These are phyloP conservation scores for Centropus unirufus DNA, from an alignment of 2,113 vertebrate species.

Conservation along the genomic window DNA sequence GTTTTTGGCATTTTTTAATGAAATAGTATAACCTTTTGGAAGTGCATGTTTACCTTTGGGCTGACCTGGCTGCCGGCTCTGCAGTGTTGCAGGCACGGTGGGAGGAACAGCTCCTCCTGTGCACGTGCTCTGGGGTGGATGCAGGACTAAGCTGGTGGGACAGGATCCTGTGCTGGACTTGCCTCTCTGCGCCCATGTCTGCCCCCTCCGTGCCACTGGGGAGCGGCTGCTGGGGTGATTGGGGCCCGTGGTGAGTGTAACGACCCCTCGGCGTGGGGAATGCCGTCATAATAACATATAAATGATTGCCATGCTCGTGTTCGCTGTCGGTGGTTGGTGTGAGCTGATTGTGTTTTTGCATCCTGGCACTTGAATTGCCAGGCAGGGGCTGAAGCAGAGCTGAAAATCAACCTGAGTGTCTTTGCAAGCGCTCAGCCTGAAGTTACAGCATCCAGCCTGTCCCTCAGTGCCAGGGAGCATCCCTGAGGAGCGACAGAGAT, in stretches of 20 bases:
- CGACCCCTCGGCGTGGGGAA: not conserved
- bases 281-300: conserved; percentile 51
- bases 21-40: not conserved
- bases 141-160: not conserved
- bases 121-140: not conserved
- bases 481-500: not conserved
- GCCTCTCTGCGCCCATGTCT: not conserved
- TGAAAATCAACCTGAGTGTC: not conserved
- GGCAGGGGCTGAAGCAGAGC: not conserved
- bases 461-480: accelerated
- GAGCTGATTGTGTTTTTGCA: conserved; percentile 31
- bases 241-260: conserved; percentile 15
- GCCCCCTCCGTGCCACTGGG: not conserved
- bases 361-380: not conserved
- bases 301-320: not conserved
- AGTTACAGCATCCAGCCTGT: not conserved
- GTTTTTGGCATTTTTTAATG: not conserved
- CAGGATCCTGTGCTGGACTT: not conserved
- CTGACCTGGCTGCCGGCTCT: not conserved
- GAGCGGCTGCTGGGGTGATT: not conserved
- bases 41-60: not conserved
- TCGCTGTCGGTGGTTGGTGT: conserved; percentile 24
- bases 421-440: not conserved
- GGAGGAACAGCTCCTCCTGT: not conserved
- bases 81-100: not conserved